These are phyloP conservation scores for Cinclus mexicanus DNA, from an alignment of 2,113 vertebrate species.

Conservation along the genomic window DNA sequence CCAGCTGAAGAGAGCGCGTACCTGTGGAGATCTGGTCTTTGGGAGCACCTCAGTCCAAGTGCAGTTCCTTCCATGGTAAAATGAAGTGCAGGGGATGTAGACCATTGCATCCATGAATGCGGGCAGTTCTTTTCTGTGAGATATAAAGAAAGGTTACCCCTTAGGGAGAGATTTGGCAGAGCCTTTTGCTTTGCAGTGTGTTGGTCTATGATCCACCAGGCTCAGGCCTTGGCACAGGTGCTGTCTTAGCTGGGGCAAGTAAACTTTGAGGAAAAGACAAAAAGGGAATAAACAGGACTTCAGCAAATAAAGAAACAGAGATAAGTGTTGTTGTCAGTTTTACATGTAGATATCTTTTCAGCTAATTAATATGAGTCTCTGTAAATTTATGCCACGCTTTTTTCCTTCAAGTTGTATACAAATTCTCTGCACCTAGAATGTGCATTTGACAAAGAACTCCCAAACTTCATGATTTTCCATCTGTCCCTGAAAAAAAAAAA, in stretches of 20 bases:
- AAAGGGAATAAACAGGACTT: background rate
- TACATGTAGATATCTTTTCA: accelerated
- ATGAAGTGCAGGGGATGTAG: accelerated
- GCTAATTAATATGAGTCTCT: background rate
- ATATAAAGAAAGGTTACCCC: background rate
- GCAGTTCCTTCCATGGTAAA: background rate
- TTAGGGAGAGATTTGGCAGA: background rate
- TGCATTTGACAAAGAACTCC: background rate
- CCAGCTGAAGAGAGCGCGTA: accelerated
- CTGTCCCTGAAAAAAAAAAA: background rate
- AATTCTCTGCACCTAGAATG: background rate
- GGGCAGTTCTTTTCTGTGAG: background rate
- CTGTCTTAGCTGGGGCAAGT: accelerated
- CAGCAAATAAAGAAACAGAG: background rate
- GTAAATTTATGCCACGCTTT: background rate
- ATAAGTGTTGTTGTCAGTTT: background rate
- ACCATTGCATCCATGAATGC: background rate
- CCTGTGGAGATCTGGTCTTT: background rate
- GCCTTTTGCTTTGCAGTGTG: background rate
- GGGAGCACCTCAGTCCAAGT: background rate
- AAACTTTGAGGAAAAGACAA: background rate
- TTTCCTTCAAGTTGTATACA: background rate
- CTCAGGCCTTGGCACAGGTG: too few relatives aligned
- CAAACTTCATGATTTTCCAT: conserved; percentile 1
- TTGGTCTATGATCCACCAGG: background rate